These are phyloP conservation scores for Sturnus vulgaris DNA, from an alignment of 2,113 vertebrate genomes.

Conservation along the genomic window DNA sequence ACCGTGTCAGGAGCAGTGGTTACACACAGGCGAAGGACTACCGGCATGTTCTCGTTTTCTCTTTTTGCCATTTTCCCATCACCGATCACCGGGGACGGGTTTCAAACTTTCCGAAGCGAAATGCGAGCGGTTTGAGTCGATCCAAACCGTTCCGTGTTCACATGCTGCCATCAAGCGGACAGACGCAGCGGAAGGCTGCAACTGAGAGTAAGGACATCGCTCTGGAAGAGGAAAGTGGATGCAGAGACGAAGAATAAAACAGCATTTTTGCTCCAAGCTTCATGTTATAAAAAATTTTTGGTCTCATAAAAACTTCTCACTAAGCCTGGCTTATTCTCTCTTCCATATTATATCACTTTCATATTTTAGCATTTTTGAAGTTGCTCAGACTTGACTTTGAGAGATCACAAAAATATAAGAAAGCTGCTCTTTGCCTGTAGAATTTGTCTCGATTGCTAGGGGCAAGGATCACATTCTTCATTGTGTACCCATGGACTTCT, in stretches of 20 bases:
- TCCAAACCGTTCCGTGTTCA: background rate
- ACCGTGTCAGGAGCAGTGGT: background rate
- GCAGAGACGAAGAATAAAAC: background rate
- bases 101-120: background rate
- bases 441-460: background rate
- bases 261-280: background rate
- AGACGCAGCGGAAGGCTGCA: background rate
- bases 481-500: background rate
- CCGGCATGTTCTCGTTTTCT: fast-evolving
- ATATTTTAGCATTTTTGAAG: background rate
- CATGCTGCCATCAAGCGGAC: constrained; percentile 64
- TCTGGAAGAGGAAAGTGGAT: background rate
- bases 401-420: background rate
- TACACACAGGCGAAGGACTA: background rate
- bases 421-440: background rate
- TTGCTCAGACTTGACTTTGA: background rate
- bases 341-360: background rate
- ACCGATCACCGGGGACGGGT: background rate
- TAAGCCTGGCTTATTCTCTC: background rate
- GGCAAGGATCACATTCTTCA: background rate
- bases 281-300: background rate
- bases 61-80: background rate
- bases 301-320: background rate
- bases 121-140: fast-evolving
- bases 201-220: background rate